Percentiles rank a stretch among this genome's conserved stretches.
Conservation (phyloP, 1,140 invertebrate species). For the Drosophila bocqueti region DNA sequence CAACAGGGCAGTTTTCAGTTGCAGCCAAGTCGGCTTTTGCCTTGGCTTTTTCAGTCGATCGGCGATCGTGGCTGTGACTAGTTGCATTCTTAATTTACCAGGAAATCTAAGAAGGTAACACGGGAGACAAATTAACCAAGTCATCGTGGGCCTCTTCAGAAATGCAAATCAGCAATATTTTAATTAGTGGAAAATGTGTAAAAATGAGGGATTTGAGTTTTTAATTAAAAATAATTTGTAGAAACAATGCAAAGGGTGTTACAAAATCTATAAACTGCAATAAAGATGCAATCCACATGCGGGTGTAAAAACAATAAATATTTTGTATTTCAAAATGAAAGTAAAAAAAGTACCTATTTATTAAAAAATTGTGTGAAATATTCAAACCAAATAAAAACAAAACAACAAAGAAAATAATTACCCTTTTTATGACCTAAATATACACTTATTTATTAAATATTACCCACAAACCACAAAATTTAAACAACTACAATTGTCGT, state of each 20-base stretch:
- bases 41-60: conserved; percentile 57
- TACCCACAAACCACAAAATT: neutral
- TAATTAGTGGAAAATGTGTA: neutral
- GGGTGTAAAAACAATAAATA: neutral
- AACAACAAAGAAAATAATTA: neutral
- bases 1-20: conserved; percentile 33
- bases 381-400: too few species aligned
- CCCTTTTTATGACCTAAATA: neutral
- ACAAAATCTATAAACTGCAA: neutral
- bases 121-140: neutral
- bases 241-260: neutral
- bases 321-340: neutral
- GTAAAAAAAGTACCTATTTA: too few species aligned
- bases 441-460: neutral
- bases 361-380: too few species aligned
- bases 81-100: conserved; percentile 37
- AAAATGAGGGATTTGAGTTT: too few species aligned
- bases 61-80: conserved; percentile 48
- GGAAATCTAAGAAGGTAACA: conserved; percentile 11
- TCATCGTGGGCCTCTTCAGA: neutral
- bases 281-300: accelerated
- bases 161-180: neutral
- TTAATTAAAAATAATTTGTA: neutral
- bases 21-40: conserved; percentile 25
- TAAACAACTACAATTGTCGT: neutral